These are phyloP conservation scores for Drosophila grimshawi DNA, from an alignment of 1,140 invertebrate species.

Conservation along the genomic window DNA sequence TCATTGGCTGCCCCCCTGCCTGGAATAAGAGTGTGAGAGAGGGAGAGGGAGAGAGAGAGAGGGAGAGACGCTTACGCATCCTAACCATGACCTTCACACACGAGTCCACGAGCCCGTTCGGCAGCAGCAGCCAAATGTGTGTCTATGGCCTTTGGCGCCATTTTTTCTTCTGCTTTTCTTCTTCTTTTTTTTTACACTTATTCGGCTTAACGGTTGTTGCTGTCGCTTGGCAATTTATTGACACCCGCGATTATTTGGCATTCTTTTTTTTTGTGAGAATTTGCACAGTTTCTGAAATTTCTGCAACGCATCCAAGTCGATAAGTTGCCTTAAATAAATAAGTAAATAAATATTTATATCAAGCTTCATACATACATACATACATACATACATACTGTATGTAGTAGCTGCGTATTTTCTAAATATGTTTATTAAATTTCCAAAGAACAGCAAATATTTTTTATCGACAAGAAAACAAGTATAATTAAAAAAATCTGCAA, in stretches of 20 bases:
- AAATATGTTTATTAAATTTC: too few species aligned
- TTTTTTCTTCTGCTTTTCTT: not conserved
- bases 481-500: too few species aligned
- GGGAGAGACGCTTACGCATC: not conserved
- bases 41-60: too few species aligned
- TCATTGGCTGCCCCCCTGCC: not conserved
- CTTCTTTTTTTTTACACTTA: not conserved
- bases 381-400: too few species aligned
- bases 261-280: slow-evolving; percentile 6
- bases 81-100: not conserved
- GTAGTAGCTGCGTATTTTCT: too few species aligned
- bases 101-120: not conserved
- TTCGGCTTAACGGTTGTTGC: slow-evolving; percentile 8
- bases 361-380: too few species aligned
- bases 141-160: slow-evolving; percentile 42
- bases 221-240: slow-evolving; percentile 45
- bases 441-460: too few species aligned
- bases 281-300: slow-evolving; percentile 7
- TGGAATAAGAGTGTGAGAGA: not conserved
- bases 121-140: slow-evolving; percentile 32
- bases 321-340: too few species aligned
- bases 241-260: slow-evolving; percentile 41
- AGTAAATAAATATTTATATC: too few species aligned
- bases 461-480: too few species aligned
- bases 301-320: too few species aligned